phyloP scores from a whole-genome alignment of 2,113 vertebrate genomes.

The Aphyosemion australe region DNA sequence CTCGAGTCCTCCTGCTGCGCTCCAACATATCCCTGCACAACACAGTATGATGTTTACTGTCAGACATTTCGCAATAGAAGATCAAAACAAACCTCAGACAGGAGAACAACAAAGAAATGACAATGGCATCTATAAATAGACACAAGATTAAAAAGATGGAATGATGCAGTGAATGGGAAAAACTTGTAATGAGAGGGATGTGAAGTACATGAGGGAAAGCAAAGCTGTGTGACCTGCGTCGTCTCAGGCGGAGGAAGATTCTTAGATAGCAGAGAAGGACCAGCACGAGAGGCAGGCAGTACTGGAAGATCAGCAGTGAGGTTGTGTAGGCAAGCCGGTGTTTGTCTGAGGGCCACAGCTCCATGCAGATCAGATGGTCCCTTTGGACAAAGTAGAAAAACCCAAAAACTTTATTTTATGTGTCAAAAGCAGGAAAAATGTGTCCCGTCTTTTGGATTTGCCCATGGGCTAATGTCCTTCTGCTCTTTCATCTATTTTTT shows the following conservation, averaged over 20 bases:
- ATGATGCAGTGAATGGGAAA: neutral
- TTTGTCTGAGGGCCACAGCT: slow-evolving; percentile 76
- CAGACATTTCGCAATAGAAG: slow-evolving; percentile 25
- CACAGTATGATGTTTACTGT: slow-evolving; percentile 27
- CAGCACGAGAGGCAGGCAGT: slow-evolving; percentile 77
- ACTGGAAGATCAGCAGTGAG: slow-evolving; percentile 80
- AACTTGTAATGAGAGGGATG: neutral
- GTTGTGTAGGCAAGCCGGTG: slow-evolving; percentile 81
- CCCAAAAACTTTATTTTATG: neutral
- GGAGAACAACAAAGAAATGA: neutral
- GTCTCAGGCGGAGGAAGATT: slow-evolving; percentile 79
- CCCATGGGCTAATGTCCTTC: no score
- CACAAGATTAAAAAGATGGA: neutral
- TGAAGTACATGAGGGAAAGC: neutral
- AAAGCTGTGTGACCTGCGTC: slow-evolving; percentile 56
- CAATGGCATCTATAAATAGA: slow-evolving; percentile 5
- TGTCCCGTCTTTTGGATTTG: no score
- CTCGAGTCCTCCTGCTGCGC: slow-evolving; percentile 64
- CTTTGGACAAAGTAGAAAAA: slow-evolving; percentile 18
- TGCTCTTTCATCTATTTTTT: no score
- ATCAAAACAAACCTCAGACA: slow-evolving; percentile 19
- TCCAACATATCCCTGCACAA: slow-evolving; percentile 74
- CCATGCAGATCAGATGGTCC: slow-evolving; percentile 78
- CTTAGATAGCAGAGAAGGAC: slow-evolving; percentile 80
- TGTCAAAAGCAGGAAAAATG: no score